Conservation (phyloP, 2,888 invertebrate genomes). For the Tinea semifulvella region DNA sequence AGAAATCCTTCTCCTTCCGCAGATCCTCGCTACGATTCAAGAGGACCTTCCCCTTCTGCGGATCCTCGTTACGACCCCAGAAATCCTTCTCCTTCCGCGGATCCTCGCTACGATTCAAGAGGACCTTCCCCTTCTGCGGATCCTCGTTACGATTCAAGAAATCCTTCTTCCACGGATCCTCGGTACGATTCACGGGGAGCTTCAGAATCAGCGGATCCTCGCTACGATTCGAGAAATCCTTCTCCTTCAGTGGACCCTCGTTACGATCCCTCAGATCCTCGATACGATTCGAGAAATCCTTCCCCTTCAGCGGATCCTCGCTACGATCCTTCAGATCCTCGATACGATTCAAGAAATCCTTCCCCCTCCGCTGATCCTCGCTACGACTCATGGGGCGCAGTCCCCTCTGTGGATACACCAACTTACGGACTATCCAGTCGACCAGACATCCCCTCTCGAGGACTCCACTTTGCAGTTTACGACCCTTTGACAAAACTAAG, state of each 20-base stretch:
- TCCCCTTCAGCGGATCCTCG: neutral
- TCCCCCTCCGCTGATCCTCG: neutral
- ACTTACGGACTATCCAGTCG: constrained; percentile 22
- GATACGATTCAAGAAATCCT: neutral
- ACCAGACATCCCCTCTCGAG: constrained; percentile 28
- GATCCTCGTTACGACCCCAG: constrained; percentile 46
- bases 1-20: neutral
- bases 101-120: too few species aligned
- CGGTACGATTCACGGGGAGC: too few species aligned
- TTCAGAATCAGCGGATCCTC: too few species aligned
- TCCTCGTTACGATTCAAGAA: too few species aligned
- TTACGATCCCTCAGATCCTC: neutral
- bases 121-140: constrained; percentile 24
- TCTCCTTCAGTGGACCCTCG: too few species aligned
- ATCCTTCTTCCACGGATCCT: too few species aligned
- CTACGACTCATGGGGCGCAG: constrained; percentile 21
- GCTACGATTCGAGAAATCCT: too few species aligned
- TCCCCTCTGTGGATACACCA: constrained; percentile 25
- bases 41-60: neutral
- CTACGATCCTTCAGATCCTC: neutral
- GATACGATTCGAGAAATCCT: neutral
- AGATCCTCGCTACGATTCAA: neutral
- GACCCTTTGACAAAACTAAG: constrained; percentile 50
- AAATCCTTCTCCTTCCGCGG: constrained; percentile 72
- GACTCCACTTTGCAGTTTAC: constrained; percentile 38